These are phyloP conservation scores for Sebastes iracundus DNA, from an alignment of 2,797 vertebrate species.

Conservation along the genomic window DNA sequence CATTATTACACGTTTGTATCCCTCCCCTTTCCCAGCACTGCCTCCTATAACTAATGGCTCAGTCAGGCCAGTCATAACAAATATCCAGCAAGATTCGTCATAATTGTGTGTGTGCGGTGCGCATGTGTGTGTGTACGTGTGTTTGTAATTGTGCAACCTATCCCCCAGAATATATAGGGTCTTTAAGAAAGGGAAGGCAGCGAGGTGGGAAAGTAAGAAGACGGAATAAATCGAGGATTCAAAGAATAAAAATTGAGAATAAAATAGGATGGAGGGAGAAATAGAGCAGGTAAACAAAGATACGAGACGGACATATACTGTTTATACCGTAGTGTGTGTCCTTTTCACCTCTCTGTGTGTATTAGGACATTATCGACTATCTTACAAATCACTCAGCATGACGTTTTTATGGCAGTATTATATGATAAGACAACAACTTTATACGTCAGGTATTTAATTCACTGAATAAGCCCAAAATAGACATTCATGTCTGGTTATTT, in stretches of 20 bases:
- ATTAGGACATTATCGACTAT: background rate
- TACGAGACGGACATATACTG: background rate
- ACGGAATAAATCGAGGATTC: background rate
- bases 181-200: conserved; percentile 50
- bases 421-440: background rate
- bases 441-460: background rate
- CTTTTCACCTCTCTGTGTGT: background rate
- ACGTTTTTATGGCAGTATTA: background rate
- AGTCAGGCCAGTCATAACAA: conserved; percentile 85
- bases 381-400: background rate
- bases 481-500: background rate
- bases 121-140: conserved; percentile 23
- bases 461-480: background rate
- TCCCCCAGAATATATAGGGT: conserved; percentile 53
- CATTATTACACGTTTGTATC: conserved; percentile 80
- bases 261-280: conserved; percentile 3
- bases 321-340: background rate
- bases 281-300: conserved; percentile 19
- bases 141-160: conserved; percentile 45
- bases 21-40: conserved; percentile 80
- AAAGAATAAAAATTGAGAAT: conserved; percentile 16
- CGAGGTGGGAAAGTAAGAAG: conserved; percentile 49
- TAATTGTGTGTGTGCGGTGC: conserved; percentile 66
- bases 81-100: conserved; percentile 84
- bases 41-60: conserved; percentile 84